A percentile compares a stretch with the other conserved stretches of the same genome.
Evolutionary conservation across 2,113 vertebrate species (phyloP).

Genomic region (Aegotheles bennettii): DNA sequence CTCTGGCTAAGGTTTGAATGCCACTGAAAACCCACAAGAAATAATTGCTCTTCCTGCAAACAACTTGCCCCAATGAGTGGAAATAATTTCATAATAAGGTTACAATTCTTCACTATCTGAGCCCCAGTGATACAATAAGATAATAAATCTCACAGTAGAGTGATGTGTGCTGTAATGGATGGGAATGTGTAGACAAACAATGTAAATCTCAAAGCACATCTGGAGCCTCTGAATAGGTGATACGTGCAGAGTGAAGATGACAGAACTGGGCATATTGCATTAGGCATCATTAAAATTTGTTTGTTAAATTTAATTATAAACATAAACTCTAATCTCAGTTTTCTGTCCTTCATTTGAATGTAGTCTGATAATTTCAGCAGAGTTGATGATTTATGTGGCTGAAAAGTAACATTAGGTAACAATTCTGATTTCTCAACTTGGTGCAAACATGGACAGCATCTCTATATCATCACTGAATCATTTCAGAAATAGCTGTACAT

Average conservation of each 20-base stretch:
- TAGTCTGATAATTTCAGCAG: not conserved
- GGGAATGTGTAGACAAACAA: not conserved
- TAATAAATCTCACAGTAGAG: slow-evolving; percentile 1
- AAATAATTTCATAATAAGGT: not conserved
- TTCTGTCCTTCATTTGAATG: not conserved
- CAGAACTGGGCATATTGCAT: not conserved
- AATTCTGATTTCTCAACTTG: not conserved
- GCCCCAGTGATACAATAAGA: not conserved
- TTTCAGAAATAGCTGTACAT: not conserved
- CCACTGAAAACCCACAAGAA: not conserved
- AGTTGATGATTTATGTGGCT: not conserved
- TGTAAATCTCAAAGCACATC: not conserved
- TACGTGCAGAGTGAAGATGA: not conserved
- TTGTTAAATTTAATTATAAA: not conserved
- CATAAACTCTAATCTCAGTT: not conserved
- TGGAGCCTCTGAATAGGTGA: not conserved
- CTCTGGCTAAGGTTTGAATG: not conserved
- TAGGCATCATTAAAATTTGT: not conserved
- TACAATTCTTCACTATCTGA: not conserved
- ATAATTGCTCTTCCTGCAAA: not conserved
- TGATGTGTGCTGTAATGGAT: not conserved
- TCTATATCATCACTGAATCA: not conserved
- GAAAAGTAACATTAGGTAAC: not conserved
- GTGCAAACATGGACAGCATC: not conserved
- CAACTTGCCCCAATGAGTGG: not conserved